phyloP scores from a whole-genome alignment of 1,140 invertebrate species.

The Eupeodes corollae region DNA sequence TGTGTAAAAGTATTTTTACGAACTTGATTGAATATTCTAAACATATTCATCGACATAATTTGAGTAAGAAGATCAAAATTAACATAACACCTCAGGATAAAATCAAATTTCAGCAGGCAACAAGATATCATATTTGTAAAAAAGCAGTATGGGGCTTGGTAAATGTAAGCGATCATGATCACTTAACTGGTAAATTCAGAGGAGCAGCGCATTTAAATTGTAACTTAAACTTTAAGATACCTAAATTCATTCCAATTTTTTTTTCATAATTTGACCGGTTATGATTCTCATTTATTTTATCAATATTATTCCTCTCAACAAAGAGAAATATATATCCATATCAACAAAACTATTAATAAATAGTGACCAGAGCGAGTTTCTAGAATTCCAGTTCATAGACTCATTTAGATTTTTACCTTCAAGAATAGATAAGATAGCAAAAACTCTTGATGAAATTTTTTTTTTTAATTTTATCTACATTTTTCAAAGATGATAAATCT shows the following conservation, averaged over 20 bases:
- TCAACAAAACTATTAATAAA: conserved; percentile 11
- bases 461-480: conserved; percentile 18
- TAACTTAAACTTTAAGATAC: conserved; percentile 20
- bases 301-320: conserved; percentile 24
- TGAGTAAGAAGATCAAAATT: not conserved
- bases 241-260: conserved; percentile 24
- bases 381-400: conserved; percentile 25
- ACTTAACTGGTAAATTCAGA: conserved; percentile 18
- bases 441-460: conserved; percentile 21
- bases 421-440: conserved; percentile 12
- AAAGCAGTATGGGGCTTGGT: no score
- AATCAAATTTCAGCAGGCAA: not conserved
- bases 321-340: conserved; percentile 24
- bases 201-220: conserved; percentile 19
- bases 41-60: not conserved
- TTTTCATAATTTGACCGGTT: conserved; percentile 32
- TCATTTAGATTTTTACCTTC: conserved; percentile 22
- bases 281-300: conserved; percentile 32
- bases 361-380: not conserved
- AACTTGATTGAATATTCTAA: not conserved
- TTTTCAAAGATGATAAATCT: conserved; percentile 16
- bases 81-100: not conserved
- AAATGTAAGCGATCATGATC: conserved; percentile 4
- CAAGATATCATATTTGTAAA: no score
- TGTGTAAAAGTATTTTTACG: not conserved